These are phyloP conservation scores for Pangasius sanitwongsei DNA, from an alignment of 2,797 vertebrate genomes.

Conservation along the genomic window DNA sequence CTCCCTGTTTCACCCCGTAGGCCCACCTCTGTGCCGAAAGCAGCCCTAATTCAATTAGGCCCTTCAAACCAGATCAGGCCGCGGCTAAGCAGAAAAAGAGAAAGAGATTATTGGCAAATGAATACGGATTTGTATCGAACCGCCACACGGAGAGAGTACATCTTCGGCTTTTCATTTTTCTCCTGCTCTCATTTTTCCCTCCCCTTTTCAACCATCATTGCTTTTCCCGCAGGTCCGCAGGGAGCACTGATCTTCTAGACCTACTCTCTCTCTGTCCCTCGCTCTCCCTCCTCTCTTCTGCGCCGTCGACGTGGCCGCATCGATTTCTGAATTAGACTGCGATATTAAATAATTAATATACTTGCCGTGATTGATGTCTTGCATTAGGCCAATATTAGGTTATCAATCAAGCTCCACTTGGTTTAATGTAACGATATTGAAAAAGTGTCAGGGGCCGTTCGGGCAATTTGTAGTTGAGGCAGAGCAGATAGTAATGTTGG, in stretches of 20 bases:
- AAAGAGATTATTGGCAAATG: constrained; percentile 89
- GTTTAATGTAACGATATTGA: constrained; percentile 99
- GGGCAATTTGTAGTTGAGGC: constrained; percentile 98
- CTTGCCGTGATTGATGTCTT: constrained; percentile 99
- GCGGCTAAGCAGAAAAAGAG: constrained; percentile 81
- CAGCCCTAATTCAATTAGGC: constrained; percentile 83
- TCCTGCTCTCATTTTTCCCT: constrained; percentile 26
- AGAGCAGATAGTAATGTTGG: constrained; percentile 86
- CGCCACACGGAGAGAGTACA: constrained; percentile 73
- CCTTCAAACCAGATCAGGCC: constrained; percentile 85
- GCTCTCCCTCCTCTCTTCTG: constrained; percentile 43
- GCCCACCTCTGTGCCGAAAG: constrained; percentile 73
- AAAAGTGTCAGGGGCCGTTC: constrained; percentile 97
- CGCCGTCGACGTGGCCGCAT: constrained; percentile 71
- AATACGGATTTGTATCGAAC: constrained; percentile 89
- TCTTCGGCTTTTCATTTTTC: constrained; percentile 67
- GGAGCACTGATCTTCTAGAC: constrained; percentile 73
- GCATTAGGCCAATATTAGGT: constrained; percentile 99
- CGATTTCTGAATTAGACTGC: constrained; percentile 99
- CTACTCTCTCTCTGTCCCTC: constrained; percentile 69
- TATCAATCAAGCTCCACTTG: constrained; percentile 99
- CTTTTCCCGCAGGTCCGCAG: constrained; percentile 76
- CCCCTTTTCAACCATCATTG: constrained; percentile 31
- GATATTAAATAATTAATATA: constrained; percentile 99
- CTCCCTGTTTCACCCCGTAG: constrained; percentile 19